Evolutionary conservation across 2,888 invertebrate genomes (phyloP).

Genomic region (Callimorpha dominula): DNA sequence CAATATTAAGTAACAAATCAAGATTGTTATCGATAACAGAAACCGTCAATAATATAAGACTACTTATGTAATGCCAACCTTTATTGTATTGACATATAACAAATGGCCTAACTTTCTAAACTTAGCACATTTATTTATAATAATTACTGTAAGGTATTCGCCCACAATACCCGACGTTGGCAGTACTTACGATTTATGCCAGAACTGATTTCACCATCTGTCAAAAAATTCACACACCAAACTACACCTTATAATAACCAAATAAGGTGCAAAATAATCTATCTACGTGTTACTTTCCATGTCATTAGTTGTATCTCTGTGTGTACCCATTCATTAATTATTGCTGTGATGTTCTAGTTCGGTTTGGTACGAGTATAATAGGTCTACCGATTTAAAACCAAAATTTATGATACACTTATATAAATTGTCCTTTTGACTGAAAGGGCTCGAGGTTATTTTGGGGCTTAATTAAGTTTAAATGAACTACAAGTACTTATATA

Average conservation of each 20-base stretch:
- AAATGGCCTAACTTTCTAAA: conserved; percentile 63
- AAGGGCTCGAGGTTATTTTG: background rate
- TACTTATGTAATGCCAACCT: conserved; percentile 43
- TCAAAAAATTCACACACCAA: conserved; percentile 37
- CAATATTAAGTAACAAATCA: conserved; percentile 26
- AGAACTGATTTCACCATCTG: conserved; percentile 54
- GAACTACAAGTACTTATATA: background rate
- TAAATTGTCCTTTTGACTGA: conserved; percentile 1
- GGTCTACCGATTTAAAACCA: conserved; percentile 14
- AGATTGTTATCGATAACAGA: conserved; percentile 20
- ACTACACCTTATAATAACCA: conserved; percentile 31
- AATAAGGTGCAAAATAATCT: conserved; percentile 38
- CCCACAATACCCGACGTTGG: conserved; percentile 67
- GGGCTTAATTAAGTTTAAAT: background rate
- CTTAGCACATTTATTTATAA: conserved; percentile 76
- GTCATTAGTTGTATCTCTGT: conserved; percentile 52
- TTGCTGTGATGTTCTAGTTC: conserved; percentile 53
- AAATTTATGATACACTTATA: conserved; percentile 16
- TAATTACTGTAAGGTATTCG: conserved; percentile 74
- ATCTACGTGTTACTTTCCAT: conserved; percentile 39
- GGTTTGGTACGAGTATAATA: conserved; percentile 31
- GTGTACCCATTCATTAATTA: conserved; percentile 69
- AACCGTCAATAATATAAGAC: conserved; percentile 24
- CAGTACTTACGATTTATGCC: conserved; percentile 61
- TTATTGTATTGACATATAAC: conserved; percentile 62